Base-by-base conservation (phyloP, 2,888 invertebrate species). In the Cetonia aurata region DNA sequence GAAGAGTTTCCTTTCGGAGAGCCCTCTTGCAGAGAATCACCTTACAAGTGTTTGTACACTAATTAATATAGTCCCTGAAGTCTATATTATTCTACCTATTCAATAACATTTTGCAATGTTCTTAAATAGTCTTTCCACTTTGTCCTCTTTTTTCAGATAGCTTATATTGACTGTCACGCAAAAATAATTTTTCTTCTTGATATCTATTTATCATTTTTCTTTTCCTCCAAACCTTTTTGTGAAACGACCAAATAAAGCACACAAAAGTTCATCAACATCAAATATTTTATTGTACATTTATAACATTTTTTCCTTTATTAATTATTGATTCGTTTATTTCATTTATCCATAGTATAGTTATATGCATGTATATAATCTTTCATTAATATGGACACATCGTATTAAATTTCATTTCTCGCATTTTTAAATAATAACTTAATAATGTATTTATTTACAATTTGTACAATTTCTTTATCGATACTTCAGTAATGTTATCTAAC, bases 271-370 rank as follows among this genome's bases (percentile, higher is more conserved):
- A 65, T 65, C 62, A 65, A 65, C 62, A 65, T 65, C 62, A 41
- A 37, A 65, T 65, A 65, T 65, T 65, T 59, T 65, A 65, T 65
- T 65, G 62, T 65, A 65, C 50, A 60, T 60, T 46, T 50, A 65
- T 65, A 65, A 65, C 62, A 65, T 50, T 37, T 50, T 50, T 17
- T 37, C 46, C 31, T 17, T n/a, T n/a, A n/a, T n/a, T n/a, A n/a
- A n/a, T n/a, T 31, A 12, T 50, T 65, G 50, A 50, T 37, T 62
- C 37, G 41, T 50, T 62, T 65, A 50, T 65, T 65, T 42, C 15
- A 37, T 65, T 15, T 41, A 50, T 65, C 17, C 50, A 31, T n/a
- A 42, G 6, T 57, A n/a, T n/a, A 57, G 37, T 53, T 53, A 59
- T 19, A 44, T 37, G 37, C 10, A 37, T 37, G 6, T 37, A 37